These are phyloP conservation scores for Tragulus kanchil DNA, from an alignment of 2,113 vertebrate species.

Conservation along the genomic window DNA sequence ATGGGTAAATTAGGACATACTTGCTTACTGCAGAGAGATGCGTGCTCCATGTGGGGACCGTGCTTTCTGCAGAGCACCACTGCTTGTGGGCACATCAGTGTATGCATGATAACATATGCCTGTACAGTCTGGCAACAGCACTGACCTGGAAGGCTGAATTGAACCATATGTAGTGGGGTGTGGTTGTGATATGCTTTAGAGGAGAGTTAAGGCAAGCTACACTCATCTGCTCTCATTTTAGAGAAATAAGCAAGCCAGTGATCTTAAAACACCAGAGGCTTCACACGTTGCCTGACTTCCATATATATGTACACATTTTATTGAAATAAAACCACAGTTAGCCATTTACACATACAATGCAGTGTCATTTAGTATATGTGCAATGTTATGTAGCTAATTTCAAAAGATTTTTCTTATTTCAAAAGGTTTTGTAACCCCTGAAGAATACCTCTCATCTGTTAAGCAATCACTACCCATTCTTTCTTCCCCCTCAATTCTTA, in stretches of 20 bases:
- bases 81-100: not conserved
- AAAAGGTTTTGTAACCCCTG: not conserved
- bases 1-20: not conserved
- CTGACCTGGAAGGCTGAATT: not conserved
- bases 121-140: not conserved
- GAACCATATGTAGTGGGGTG: not conserved
- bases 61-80: rapidly evolving
- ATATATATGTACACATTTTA: not conserved
- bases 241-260: not conserved
- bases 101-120: not conserved
- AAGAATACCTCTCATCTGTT: not conserved
- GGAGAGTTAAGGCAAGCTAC: not conserved
- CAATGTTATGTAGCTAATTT: not conserved
- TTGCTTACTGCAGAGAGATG: not conserved
- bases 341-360: not conserved
- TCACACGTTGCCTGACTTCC: not conserved
- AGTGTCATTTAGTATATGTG: not conserved
- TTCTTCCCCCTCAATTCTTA: not conserved
- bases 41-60: not conserved
- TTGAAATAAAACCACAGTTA: not conserved
- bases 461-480: not conserved
- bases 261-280: not conserved
- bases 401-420: not conserved
- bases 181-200: not conserved
- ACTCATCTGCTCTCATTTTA: not conserved